phyloP scores from a whole-genome alignment of 1,140 invertebrate genomes.

The Zelostemma sp. region DNA sequence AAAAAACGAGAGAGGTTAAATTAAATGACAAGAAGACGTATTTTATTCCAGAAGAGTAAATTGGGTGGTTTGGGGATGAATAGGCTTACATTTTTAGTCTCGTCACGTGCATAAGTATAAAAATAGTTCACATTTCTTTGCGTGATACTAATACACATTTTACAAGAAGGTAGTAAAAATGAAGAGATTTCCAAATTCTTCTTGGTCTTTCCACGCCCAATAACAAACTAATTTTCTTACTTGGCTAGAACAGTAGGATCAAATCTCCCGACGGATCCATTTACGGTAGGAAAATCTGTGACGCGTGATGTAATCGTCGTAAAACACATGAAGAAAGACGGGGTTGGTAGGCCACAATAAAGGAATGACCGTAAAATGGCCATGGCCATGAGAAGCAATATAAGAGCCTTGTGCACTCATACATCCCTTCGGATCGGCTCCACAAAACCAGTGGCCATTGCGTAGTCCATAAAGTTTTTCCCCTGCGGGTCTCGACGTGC shows the following conservation, averaged over 20 bases:
- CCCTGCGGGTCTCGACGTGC: conserved; percentile 34
- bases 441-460: conserved; percentile 33
- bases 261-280: conserved; percentile 37
- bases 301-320: conserved; percentile 44
- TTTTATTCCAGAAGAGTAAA: conserved; percentile 24
- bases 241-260: conserved; percentile 27
- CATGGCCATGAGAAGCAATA: conserved; percentile 40
- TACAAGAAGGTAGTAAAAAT: too few species aligned
- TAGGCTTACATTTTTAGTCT: conserved; percentile 29
- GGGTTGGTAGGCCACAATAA: conserved; percentile 31
- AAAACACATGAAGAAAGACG: conserved; percentile 24
- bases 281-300: conserved; percentile 40
- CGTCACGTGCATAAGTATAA: conserved; percentile 16
- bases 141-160: too few species aligned
- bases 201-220: conserved; percentile 13
- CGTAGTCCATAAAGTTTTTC: conserved; percentile 55
- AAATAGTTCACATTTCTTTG: conserved; percentile 25
- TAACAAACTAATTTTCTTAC: conserved; percentile 38
- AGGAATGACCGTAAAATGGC: conserved; percentile 30
- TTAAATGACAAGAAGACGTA: conserved; percentile 43
- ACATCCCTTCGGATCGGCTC: conserved; percentile 30
- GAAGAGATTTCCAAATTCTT: too few species aligned
- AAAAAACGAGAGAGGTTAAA: conserved; percentile 25
- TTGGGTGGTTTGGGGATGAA: conserved; percentile 40
- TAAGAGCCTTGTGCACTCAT: conserved; percentile 26